Conservation (phyloP, 1,140 invertebrate species). For the Vanessa tameamea region DNA sequence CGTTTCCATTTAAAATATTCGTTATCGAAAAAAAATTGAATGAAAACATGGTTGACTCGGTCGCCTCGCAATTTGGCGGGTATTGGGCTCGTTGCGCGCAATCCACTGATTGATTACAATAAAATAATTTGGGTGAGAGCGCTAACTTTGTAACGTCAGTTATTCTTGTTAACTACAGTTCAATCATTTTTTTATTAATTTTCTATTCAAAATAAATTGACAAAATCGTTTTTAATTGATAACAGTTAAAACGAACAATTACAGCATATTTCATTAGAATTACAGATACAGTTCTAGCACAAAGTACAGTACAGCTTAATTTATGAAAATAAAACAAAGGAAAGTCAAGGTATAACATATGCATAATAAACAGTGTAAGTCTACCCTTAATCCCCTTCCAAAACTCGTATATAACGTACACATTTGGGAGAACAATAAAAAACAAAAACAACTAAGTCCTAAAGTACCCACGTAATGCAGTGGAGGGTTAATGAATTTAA, state of each 20-base stretch:
- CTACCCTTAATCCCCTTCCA: conserved; percentile 19
- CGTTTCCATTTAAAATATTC: conserved; percentile 68
- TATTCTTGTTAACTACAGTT: conserved; percentile 17
- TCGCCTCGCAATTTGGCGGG: conserved; percentile 61
- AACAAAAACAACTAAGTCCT: conserved; percentile 59
- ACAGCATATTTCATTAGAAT: too few relatives aligned
- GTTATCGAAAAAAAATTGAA: conserved; percentile 59
- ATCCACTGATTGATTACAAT: conserved; percentile 65
- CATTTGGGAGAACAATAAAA: conserved; percentile 44
- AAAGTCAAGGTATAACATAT: conserved; percentile 14
- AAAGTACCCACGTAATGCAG: conserved; percentile 58
- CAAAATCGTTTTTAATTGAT: neutral
- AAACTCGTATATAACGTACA: conserved; percentile 26
- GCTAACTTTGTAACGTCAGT: conserved; percentile 38
- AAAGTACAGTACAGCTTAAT: neutral
- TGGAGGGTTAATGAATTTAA: conserved; percentile 67
- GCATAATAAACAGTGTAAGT: conserved; percentile 11
- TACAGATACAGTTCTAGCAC: too few relatives aligned
- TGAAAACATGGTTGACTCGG: conserved; percentile 59
- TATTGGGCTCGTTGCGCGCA: conserved; percentile 45
- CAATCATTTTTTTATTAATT: neutral
- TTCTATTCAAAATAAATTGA: neutral
- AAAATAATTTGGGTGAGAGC: conserved; percentile 61
- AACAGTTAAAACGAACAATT: too few relatives aligned
- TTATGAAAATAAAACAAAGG: conserved; percentile 2